Evolutionary conservation across 1,140 invertebrate genomes (phyloP).

Genomic region (Bombus huntii): DNA sequence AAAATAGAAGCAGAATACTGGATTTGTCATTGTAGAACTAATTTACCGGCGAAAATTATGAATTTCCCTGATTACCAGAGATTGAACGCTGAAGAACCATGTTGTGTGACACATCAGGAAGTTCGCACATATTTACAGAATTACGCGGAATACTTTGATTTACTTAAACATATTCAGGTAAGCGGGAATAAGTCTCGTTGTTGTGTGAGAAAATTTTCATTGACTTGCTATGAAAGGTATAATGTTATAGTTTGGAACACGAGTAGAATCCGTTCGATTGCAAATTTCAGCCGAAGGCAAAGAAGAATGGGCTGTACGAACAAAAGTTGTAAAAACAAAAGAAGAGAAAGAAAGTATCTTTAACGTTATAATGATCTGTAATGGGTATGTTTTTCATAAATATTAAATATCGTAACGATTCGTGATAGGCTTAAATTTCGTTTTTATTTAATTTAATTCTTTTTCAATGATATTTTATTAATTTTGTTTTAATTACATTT

Average conservation of each 20-base stretch:
- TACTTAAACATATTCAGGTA: slow-evolving; percentile 84
- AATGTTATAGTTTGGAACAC: slow-evolving; percentile 70
- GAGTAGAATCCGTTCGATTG: slow-evolving; percentile 74
- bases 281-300: slow-evolving; percentile 21
- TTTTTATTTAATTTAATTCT: background rate
- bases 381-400: slow-evolving; percentile 81
- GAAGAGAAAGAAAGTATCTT: slow-evolving; percentile 74
- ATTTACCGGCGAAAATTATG: slow-evolving; percentile 91
- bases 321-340: slow-evolving; percentile 78
- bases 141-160: slow-evolving; percentile 84
- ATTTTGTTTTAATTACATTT: background rate
- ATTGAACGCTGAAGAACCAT: slow-evolving; percentile 76
- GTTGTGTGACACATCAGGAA: slow-evolving; percentile 84
- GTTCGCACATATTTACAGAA: slow-evolving; percentile 86
- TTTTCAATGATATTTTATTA: background rate
- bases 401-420: background rate
- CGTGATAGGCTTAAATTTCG: background rate
- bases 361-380: slow-evolving; percentile 87
- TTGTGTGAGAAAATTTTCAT: no score
- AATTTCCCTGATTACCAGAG: slow-evolving; percentile 88
- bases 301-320: slow-evolving; percentile 76
- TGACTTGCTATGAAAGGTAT: background rate
- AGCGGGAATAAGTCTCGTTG: slow-evolving; percentile 7
- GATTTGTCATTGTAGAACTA: slow-evolving; percentile 84
- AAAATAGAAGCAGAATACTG: background rate